A percentile compares a stretch with the other conserved stretches of the same genome.
These are phyloP conservation scores for Sinella curviseta DNA, from an alignment of 1,140 invertebrate genomes.

Conservation along the genomic window DNA sequence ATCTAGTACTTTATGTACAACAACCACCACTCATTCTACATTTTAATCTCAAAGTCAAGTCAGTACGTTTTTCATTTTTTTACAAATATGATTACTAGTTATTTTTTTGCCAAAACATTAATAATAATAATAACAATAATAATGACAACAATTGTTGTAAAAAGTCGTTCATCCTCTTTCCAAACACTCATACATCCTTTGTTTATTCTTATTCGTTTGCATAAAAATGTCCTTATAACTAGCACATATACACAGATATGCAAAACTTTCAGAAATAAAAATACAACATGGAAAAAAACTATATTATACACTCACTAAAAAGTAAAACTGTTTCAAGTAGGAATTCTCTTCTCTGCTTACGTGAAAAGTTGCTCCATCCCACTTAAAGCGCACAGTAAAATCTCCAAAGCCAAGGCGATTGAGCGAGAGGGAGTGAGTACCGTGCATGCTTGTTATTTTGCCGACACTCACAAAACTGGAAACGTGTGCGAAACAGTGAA, in stretches of 20 bases:
- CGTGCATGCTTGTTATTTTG: neutral
- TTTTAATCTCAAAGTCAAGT: neutral
- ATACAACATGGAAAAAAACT: neutral
- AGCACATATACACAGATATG: too few species aligned
- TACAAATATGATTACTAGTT: too few species aligned
- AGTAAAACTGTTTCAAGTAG: neutral
- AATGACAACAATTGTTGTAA: too few species aligned
- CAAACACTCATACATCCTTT: neutral
- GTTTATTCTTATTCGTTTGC: too few species aligned
- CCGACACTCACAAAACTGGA: neutral
- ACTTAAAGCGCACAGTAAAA: too few species aligned
- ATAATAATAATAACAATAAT: too few species aligned
- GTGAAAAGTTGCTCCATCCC: neutral
- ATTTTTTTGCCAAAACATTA: too few species aligned
- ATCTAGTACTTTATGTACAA: neutral
- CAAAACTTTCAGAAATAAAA: neutral
- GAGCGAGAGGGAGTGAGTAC: too few species aligned
- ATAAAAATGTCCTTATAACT: too few species aligned
- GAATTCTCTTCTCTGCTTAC: neutral
- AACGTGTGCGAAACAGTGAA: neutral
- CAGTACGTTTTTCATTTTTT: neutral
- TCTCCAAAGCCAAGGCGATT: too few species aligned
- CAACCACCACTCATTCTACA: neutral
- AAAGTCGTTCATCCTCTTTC: neutral
- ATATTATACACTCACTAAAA: too few species aligned